Percentiles rank a stretch among this genome's conserved stretches.
Evolutionary conservation across 2,888 invertebrate genomes (phyloP).

Genomic region (Hemistola chrysoprasaria): DNA sequence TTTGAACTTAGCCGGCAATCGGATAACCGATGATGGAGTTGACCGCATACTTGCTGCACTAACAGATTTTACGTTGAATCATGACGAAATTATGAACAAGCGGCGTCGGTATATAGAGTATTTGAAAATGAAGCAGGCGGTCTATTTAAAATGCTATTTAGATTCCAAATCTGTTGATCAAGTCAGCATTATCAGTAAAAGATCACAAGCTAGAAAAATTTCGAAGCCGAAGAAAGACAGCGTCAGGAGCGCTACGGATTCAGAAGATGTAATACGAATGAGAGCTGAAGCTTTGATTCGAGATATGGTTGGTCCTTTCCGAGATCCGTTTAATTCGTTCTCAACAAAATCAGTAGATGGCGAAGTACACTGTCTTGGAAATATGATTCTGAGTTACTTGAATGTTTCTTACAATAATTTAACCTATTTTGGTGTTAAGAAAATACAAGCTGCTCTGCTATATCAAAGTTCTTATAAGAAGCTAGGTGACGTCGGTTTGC

Average conservation of each 20-base stretch:
- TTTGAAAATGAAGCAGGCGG: slow-evolving; percentile 25
- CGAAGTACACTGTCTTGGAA: slow-evolving; percentile 41
- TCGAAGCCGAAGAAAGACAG: slow-evolving; percentile 26
- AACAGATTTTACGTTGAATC: slow-evolving; percentile 45
- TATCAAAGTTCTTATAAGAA: slow-evolving; percentile 41
- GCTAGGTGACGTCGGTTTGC: slow-evolving; percentile 37
- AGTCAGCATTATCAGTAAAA: slow-evolving; percentile 24
- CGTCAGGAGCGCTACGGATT: slow-evolving; percentile 1
- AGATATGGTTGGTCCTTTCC: slow-evolving; percentile 40
- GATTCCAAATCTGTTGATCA: slow-evolving; percentile 28
- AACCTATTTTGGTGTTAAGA: slow-evolving; percentile 38
- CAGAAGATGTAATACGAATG: slow-evolving; percentile 25
- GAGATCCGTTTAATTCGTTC: slow-evolving; percentile 40
- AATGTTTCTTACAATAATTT: slow-evolving; percentile 59
- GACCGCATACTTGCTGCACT: slow-evolving; percentile 42
- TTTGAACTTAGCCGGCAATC: slow-evolving; percentile 59
- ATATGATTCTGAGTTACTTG: slow-evolving; percentile 48
- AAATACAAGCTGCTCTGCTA: slow-evolving; percentile 38
- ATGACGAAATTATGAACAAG: slow-evolving; percentile 40
- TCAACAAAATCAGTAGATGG: slow-evolving; percentile 30
- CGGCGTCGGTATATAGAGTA: slow-evolving; percentile 32
- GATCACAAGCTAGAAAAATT: slow-evolving; percentile 20
- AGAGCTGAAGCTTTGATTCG: slow-evolving; percentile 37
- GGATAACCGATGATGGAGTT: slow-evolving; percentile 50
- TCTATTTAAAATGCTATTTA: slow-evolving; percentile 24